Percentiles rank a stretch among this genome's conserved stretches.
phyloP scores from a whole-genome alignment of 1,140 invertebrate species.

The Vollenhovia emeryi region DNA sequence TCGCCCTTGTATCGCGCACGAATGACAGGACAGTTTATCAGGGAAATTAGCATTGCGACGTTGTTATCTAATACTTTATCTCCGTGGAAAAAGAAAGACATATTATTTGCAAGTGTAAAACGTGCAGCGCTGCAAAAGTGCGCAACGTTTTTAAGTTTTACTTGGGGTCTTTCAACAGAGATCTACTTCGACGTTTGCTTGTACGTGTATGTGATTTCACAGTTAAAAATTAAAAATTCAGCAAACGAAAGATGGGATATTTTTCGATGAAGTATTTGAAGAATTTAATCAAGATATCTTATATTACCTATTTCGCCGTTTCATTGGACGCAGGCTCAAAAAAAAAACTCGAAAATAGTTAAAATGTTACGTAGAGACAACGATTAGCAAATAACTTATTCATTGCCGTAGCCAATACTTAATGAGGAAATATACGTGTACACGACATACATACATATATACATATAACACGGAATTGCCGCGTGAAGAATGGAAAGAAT shows the following conservation, averaged over 20 bases:
- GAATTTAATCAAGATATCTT: neutral
- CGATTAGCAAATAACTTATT: neutral
- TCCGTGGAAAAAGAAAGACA: neutral
- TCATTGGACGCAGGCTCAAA: neutral
- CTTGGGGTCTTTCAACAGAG: neutral
- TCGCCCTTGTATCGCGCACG: constrained; percentile 20
- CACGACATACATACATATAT: neutral
- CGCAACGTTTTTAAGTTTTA: neutral
- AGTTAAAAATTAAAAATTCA: neutral
- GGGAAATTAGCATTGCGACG: constrained; percentile 21
- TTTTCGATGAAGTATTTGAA: neutral
- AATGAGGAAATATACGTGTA: neutral
- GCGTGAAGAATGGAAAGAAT: neutral
- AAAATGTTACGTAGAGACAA: neutral
- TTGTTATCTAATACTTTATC: neutral
- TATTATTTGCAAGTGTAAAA: neutral
- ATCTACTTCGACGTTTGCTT: neutral
- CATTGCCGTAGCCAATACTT: neutral
- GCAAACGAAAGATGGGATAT: neutral
- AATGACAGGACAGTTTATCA: constrained; percentile 15
- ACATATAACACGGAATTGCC: neutral
- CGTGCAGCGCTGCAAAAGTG: too few relatives aligned
- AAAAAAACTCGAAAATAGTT: too few relatives aligned
- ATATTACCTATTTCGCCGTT: neutral
- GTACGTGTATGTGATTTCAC: neutral